Conservation (phyloP, 2,113 vertebrate genomes). For the Bagarius yarrelli region DNA sequence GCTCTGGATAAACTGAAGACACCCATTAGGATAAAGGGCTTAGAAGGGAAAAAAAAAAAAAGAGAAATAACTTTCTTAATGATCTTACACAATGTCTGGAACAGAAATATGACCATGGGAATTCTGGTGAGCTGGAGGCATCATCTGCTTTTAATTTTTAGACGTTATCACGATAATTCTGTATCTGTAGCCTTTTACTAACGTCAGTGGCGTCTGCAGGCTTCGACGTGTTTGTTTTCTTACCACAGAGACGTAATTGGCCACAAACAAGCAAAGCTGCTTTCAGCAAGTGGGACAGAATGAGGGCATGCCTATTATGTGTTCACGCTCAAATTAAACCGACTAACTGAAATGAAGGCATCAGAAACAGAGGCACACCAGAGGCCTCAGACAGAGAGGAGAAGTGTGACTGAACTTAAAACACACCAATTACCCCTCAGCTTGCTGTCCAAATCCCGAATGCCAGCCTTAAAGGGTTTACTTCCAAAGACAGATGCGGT, state of each 20-base stretch:
- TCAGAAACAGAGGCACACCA: constrained; percentile 20
- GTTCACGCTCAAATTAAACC: constrained; percentile 38
- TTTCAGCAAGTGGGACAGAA: constrained; percentile 34
- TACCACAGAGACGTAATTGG: constrained; percentile 34
- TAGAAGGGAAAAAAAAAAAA: background rate
- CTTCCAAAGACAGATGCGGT: constrained; percentile 14
- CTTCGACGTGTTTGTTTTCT: constrained; percentile 44
- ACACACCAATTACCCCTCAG: constrained; percentile 48
- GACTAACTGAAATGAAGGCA: constrained; percentile 32
- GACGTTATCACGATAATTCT: background rate
- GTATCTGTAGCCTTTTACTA: constrained; percentile 8
- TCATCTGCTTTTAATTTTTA: constrained; percentile 36
- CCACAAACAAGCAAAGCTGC: constrained; percentile 39
- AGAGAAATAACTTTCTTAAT: background rate
- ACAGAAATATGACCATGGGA: background rate
- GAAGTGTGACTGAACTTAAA: constrained; percentile 49
- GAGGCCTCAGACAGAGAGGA: constrained; percentile 32
- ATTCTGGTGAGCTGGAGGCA: constrained; percentile 18
- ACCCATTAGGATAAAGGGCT: background rate
- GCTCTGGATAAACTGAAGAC: background rate
- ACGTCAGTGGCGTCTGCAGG: constrained; percentile 24
- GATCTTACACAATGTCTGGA: background rate
- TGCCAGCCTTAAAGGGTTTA: constrained; percentile 13
- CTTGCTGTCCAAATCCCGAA: background rate
- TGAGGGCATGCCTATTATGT: constrained; percentile 27